Conservation (phyloP, 2,113 vertebrate species). For the Rousettus leschenaultii region DNA sequence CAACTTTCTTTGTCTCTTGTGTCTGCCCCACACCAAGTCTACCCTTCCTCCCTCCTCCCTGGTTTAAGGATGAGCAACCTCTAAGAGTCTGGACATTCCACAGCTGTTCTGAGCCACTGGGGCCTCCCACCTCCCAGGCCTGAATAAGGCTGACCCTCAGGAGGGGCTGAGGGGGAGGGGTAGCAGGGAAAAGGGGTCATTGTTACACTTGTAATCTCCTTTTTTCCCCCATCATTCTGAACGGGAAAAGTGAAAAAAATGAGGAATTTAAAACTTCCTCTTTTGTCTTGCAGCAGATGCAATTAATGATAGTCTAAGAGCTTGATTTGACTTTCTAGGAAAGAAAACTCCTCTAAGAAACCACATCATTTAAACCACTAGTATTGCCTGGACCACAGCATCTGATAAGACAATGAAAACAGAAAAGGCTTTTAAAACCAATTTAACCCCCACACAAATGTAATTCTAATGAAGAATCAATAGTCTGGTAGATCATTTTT, state of each 20-base stretch:
- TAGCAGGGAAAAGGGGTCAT: not conserved
- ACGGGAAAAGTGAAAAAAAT: not conserved
- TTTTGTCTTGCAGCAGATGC: not conserved
- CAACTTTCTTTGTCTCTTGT: not conserved
- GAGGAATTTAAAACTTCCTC: constrained; percentile 5
- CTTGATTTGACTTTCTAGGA: constrained; percentile 56
- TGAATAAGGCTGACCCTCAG: not conserved
- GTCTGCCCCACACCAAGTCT: not conserved
- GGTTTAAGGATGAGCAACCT: not conserved
- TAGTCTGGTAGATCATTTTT: constrained; percentile 81
- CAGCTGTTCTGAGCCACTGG: not conserved
- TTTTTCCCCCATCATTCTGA: constrained; percentile 18
- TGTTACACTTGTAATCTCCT: not conserved
- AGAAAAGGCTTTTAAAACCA: constrained; percentile 81
- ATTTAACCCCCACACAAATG: constrained; percentile 83
- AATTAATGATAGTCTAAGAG: constrained; percentile 12
- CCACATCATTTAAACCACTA: constrained; percentile 75
- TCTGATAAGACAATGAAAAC: constrained; percentile 82
- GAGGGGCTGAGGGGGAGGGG: not conserved
- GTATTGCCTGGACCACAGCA: constrained; percentile 71
- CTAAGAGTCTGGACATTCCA: not conserved
- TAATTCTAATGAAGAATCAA: constrained; percentile 84
- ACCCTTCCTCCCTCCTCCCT: not conserved
- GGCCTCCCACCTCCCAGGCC: not conserved
- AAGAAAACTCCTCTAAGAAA: constrained; percentile 63